Percentiles rank a stretch among this genome's conserved stretches.
phyloP scores from a whole-genome alignment of 2,888 invertebrate species.

The Parascotia fuliginaria region DNA sequence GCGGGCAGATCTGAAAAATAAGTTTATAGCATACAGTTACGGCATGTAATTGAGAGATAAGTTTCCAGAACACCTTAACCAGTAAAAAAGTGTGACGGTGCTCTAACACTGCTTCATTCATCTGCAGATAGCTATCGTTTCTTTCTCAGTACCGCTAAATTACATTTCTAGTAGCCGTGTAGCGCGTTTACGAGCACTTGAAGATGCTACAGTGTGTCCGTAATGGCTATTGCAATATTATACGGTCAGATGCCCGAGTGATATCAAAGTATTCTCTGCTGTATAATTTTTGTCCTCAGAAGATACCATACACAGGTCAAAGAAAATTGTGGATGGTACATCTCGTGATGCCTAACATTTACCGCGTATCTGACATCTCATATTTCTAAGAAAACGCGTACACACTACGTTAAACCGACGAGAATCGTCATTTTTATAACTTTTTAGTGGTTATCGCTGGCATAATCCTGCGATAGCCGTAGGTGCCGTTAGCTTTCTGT shows the following conservation, averaged over 20 bases:
- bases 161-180: constrained; percentile 82
- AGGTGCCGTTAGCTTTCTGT: constrained; percentile 47
- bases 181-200: constrained; percentile 82
- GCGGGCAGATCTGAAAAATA: constrained; percentile 63
- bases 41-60: constrained; percentile 70
- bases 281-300: constrained; percentile 76
- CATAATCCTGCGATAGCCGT: constrained; percentile 46
- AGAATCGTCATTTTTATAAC: constrained; percentile 51
- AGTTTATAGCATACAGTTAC: constrained; percentile 62
- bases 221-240: constrained; percentile 84
- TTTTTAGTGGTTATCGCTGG: constrained; percentile 52
- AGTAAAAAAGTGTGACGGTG: constrained; percentile 72
- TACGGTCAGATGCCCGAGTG: constrained; percentile 77
- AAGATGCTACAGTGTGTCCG: constrained; percentile 79
- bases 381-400: constrained; percentile 69
- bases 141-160: constrained; percentile 84
- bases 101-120: constrained; percentile 74
- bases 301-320: constrained; percentile 73
- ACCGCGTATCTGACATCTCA: constrained; percentile 67
- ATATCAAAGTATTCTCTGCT: constrained; percentile 78
- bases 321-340: constrained; percentile 71
- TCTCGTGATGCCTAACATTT: constrained; percentile 67
- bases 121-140: constrained; percentile 78
- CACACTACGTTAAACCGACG: constrained; percentile 49
- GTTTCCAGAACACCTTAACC: constrained; percentile 77